phyloP scores from a whole-genome alignment of 2,797 vertebrate genomes.

The Myripristis jacobus region DNA sequence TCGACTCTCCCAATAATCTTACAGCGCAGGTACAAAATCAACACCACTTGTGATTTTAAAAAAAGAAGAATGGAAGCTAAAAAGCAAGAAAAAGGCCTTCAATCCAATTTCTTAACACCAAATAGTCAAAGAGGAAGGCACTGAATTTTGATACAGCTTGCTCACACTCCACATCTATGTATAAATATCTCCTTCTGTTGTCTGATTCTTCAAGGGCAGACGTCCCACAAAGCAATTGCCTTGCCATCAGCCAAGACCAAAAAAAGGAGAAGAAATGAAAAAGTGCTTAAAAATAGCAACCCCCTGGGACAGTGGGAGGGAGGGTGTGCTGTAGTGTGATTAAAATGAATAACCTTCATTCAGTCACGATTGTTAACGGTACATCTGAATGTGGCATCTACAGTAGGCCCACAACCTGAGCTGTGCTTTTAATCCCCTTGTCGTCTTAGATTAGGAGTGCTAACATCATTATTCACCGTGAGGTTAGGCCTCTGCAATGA shows the following conservation, averaged over 20 bases:
- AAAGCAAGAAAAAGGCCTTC: conserved; percentile 10
- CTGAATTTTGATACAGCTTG: conserved; percentile 53
- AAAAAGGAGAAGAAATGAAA: conserved; percentile 73
- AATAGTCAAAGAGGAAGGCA: conserved; percentile 44
- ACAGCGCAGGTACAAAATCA: conserved; percentile 61
- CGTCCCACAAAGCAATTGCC: conserved; percentile 75
- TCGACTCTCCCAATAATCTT: conserved; percentile 45
- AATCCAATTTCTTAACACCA: conserved; percentile 57
- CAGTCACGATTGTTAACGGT: conserved; percentile 70
- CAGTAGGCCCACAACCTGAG: conserved; percentile 45
- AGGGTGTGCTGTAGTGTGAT: conserved; percentile 77
- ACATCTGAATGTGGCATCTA: conserved; percentile 44
- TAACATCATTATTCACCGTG: conserved; percentile 66
- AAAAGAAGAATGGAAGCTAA: conserved; percentile 28
- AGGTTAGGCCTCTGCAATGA: conserved; percentile 57
- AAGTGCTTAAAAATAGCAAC: conserved; percentile 83
- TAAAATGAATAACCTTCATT: conserved; percentile 82
- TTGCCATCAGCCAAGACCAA: conserved; percentile 74
- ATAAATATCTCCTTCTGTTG: conserved; percentile 78
- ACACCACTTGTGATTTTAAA: conserved; percentile 42
- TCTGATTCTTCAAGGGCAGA: conserved; percentile 80
- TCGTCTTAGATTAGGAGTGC: conserved; percentile 37
- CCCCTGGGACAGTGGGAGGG: conserved; percentile 71
- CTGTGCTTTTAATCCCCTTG: conserved; percentile 28
- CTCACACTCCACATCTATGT: conserved; percentile 63